Conservation (phyloP, 1,140 invertebrate species). For the Trypoxylus dichotomus region DNA sequence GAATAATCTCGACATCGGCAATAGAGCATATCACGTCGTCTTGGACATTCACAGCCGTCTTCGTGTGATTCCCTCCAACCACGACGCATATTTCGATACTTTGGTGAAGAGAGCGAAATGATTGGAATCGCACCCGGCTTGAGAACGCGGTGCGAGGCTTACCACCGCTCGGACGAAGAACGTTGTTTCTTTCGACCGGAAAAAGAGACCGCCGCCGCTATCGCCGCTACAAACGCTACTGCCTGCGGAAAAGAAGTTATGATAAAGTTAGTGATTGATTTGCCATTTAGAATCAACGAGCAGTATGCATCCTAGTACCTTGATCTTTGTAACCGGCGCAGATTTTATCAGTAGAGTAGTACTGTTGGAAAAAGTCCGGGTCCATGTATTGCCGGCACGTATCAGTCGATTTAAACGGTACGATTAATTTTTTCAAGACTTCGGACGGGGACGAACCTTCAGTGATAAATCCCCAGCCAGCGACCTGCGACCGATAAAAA, state of each 20-base stretch:
- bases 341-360: conserved; percentile 40
- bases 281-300: conserved; percentile 7
- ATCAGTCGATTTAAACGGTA: conserved; percentile 31
- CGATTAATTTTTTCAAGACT: conserved; percentile 34
- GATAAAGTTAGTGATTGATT: not conserved
- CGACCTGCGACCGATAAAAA: conserved; percentile 43
- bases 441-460: conserved; percentile 25
- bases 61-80: not conserved
- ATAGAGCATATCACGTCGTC: too few relatives aligned
- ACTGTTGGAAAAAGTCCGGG: not conserved
- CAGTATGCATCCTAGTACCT: not conserved
- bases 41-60: not conserved
- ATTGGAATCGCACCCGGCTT: conserved; percentile 42
- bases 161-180: conserved; percentile 48
- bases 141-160: conserved; percentile 43
- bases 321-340: conserved; percentile 33
- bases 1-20: too few relatives aligned
- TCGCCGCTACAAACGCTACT: conserved; percentile 47
- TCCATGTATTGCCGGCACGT: conserved; percentile 25
- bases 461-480: conserved; percentile 51
- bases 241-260: conserved; percentile 35
- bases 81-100: conserved; percentile 28
- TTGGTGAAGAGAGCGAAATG: conserved; percentile 48
- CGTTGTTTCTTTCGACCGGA: conserved; percentile 31
- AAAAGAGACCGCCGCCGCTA: conserved; percentile 48